Base-by-base conservation (phyloP, 92 coral and sea anemone genomes). In the Siderastrea radians region DNA sequence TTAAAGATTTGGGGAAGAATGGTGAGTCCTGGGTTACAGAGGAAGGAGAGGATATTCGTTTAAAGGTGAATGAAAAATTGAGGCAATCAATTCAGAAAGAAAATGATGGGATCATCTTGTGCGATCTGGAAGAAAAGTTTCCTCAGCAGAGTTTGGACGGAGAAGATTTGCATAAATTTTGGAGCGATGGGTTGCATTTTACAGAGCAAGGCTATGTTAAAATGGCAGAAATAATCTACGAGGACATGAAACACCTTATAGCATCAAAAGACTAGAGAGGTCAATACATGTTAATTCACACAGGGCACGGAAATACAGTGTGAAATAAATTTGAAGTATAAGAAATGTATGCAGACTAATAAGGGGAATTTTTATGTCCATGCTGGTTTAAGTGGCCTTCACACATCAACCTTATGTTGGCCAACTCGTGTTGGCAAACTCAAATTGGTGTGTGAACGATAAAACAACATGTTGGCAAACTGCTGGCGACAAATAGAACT, bases 171-270 rank as follows among this genome's bases (percentile, higher is more conserved):
- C 82, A 82, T 1, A 88, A 88, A 75, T 95, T 90, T n/a, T 95
- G 98, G 98, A 95, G 92, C 55, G 98, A 95, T 47, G 98, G 96
- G 1, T 64, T 95, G 78, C 96, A 95, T 79, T 93, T 87, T 19
- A 95, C 98, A 9, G 93, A 89, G 57, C 91, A 91, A n/a, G 98
- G 98, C 71, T 95, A 95, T 84, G 87, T 85, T 16, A 88, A 82
- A 89, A 93, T 95, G 98, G 98, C 89, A 54, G 92, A 93, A 72
- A 88, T 95, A 48, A 84, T 95, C 61, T 95, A 93, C 79, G 90
- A 93, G 53, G 77, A 89, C 50, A 78, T 93, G 68, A 88, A 87
- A 65, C 91, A 87, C 45, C 72, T 86, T 73, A 26, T 84, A 17
- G 52, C 17, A 17, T 45, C 59, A 7, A 47, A 45, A 78, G 70